These are phyloP conservation scores for Drosophila phalerata DNA, from an alignment of 2,888 invertebrate species.

Conservation along the genomic window DNA sequence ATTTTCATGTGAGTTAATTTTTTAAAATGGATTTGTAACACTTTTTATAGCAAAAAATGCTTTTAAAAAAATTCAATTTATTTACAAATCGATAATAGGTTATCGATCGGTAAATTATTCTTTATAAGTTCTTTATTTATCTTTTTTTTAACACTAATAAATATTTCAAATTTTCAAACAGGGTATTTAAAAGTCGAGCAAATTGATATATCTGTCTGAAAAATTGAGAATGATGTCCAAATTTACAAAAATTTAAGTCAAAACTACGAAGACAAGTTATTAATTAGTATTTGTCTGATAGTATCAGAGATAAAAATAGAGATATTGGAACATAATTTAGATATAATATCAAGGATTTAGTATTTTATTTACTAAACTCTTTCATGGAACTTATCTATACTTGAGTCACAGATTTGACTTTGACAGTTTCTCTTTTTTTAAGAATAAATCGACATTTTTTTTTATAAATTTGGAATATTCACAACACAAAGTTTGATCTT, in stretches of 20 bases:
- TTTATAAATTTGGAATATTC: background rate
- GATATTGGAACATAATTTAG: background rate
- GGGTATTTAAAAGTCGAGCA: constrained; percentile 5
- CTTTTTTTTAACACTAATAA: background rate
- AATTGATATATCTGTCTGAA: no score
- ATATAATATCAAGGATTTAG: background rate
- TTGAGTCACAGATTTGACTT: background rate
- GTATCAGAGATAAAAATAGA: no score
- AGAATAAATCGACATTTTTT: background rate
- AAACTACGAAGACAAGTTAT: constrained; percentile 31
- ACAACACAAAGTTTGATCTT: no score
- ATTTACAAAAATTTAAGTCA: constrained; percentile 15
- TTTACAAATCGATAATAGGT: no score
- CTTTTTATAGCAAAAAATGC: background rate
- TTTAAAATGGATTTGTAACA: background rate
- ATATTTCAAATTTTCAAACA: background rate
- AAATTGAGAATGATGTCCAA: constrained; percentile 20
- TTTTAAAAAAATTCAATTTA: background rate
- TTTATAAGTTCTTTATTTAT: background rate
- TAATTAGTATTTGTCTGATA: constrained; percentile 33
- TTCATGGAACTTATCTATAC: background rate
- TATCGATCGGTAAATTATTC: background rate
- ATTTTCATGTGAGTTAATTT: background rate
- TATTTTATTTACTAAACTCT: no score
- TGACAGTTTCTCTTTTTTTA: background rate